phyloP scores from a whole-genome alignment of 2,888 invertebrate genomes.

The Sminthurides aquaticus region DNA sequence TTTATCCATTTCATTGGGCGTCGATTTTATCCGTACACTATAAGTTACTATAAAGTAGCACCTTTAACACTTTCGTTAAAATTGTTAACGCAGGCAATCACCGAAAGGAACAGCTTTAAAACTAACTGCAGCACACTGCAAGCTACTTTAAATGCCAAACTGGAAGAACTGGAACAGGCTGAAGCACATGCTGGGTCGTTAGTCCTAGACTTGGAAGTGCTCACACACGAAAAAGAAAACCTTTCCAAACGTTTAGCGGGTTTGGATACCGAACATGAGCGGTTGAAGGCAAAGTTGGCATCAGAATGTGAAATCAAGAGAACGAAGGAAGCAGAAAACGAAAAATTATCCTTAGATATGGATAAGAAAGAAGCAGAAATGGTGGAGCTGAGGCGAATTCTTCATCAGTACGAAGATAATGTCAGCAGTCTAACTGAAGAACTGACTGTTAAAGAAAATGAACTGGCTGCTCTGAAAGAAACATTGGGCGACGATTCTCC shows the following conservation, averaged over 20 bases:
- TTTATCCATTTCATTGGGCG: neutral
- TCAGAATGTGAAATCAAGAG: constrained; percentile 30
- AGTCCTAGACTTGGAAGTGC: constrained; percentile 31
- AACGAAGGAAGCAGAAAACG: constrained; percentile 5
- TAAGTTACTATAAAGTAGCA: neutral
- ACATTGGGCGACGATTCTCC: constrained; percentile 42
- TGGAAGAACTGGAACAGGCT: constrained; percentile 32
- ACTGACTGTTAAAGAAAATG: constrained; percentile 39
- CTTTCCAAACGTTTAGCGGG: constrained; percentile 24
- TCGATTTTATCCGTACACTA: neutral
- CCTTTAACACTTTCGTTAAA: too few species aligned
- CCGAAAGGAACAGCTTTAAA: constrained; percentile 35
- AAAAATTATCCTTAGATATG: constrained; percentile 7
- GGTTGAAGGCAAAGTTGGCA: constrained; percentile 29
- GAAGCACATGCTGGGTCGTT: constrained; percentile 28
- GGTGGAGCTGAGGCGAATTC: constrained; percentile 33
- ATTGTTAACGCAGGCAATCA: constrained; percentile 24
- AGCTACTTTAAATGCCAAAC: constrained; percentile 29
- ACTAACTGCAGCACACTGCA: constrained; percentile 26
- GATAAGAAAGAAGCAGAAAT: constrained; percentile 28
- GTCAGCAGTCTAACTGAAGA: constrained; percentile 34
- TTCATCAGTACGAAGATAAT: constrained; percentile 39
- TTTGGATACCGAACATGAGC: constrained; percentile 31
- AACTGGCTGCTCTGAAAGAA: constrained; percentile 36
- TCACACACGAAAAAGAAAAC: constrained; percentile 32